Percentiles rank a stretch among this genome's conserved stretches.
Evolutionary conservation across 2,113 vertebrate genomes (phyloP).

Genomic region (Malaclemys terrapin): DNA sequence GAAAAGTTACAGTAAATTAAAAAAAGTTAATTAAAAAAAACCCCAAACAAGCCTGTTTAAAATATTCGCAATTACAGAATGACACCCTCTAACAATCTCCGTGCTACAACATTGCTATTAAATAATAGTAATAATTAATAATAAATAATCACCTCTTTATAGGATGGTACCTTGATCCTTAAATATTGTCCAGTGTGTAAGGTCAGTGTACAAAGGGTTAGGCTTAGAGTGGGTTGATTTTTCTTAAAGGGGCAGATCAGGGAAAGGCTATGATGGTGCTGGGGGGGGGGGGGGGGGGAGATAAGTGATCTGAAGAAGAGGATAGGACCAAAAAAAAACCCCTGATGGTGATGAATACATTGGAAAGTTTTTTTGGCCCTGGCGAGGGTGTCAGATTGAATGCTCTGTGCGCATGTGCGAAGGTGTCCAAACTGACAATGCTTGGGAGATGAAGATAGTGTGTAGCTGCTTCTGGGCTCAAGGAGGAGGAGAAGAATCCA

Average conservation of each 20-base stretch:
- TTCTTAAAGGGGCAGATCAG: conserved; percentile 89
- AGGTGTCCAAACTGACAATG: conserved; percentile 99
- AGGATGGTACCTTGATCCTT: conserved; percentile 81
- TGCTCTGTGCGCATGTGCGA: conserved; percentile 99
- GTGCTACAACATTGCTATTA: neutral
- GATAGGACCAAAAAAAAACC: conserved; percentile 84
- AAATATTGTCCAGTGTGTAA: conserved; percentile 76
- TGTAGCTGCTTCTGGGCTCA: conserved; percentile 98
- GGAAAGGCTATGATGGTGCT: conserved; percentile 67
- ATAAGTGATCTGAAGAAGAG: conserved; percentile 95
- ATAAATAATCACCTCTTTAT: conserved; percentile 72
- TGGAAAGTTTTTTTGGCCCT: conserved; percentile 99
- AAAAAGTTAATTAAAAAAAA: neutral
- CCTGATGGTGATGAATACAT: conserved; percentile 97
- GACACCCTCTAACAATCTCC: neutral
- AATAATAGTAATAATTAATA: neutral
- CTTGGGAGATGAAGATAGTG: conserved; percentile 99
- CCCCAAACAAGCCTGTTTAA: neutral
- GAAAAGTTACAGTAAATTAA: conserved; percentile 22
- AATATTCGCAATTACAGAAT: neutral
- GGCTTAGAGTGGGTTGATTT: conserved; percentile 75
- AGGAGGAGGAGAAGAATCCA: conserved; percentile 97
- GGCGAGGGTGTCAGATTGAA: conserved; percentile 99
- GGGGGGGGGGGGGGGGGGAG: conserved; percentile 87
- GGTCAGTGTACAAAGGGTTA: conserved; percentile 76